These are phyloP conservation scores for Tapirus terrestris DNA, from an alignment of 2,113 vertebrate genomes.

Conservation along the genomic window DNA sequence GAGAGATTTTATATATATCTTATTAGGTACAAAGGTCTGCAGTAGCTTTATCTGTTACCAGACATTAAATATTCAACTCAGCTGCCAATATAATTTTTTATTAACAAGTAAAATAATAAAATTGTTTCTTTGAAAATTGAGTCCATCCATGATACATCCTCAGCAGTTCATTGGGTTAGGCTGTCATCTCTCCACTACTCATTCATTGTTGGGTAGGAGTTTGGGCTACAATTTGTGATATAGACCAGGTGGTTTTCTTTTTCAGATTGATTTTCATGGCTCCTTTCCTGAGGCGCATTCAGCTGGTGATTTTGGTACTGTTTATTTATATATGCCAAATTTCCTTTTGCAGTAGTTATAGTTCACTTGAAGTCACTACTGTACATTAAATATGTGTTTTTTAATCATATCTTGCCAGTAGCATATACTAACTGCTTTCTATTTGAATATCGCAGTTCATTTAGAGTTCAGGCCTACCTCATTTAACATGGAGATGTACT, in stretches of 20 bases:
- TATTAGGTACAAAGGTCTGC: neutral
- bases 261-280: slow-evolving; percentile 87
- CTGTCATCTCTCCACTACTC: accelerated
- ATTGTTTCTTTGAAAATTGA: neutral
- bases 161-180: neutral
- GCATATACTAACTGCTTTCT: neutral
- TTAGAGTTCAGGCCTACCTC: neutral
- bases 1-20: neutral
- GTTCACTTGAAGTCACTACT: neutral
- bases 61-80: neutral
- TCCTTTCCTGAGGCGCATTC: slow-evolving; percentile 86
- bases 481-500: neutral
- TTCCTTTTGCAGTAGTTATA: too few species aligned
- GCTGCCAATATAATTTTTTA: neutral
- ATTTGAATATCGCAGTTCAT: neutral
- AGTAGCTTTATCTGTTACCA: neutral
- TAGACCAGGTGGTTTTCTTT: neutral
- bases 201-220: neutral
- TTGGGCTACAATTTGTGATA: neutral
- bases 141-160: accelerated
- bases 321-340: slow-evolving; percentile 44
- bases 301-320: slow-evolving; percentile 88
- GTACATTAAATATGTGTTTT: neutral
- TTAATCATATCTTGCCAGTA: neutral
- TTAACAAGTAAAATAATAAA: neutral